Evolutionary conservation across 2,797 vertebrate species (phyloP).

Genomic region (Oreonectes daqikongensis): DNA sequence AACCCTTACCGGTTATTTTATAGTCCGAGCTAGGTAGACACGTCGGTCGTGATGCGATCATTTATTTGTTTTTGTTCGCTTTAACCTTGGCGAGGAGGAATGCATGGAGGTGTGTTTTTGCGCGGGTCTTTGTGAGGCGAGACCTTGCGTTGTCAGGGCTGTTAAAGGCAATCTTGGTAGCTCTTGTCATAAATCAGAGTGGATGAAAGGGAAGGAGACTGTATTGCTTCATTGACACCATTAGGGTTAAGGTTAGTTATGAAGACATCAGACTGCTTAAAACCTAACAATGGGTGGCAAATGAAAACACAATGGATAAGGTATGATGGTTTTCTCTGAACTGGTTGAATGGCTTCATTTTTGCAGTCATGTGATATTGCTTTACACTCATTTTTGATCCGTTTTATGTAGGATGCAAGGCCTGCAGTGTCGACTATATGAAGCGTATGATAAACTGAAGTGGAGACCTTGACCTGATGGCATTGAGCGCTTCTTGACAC

Average conservation of each 20-base stretch:
- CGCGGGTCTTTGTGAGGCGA: constrained; percentile 22
- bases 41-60: constrained; percentile 66
- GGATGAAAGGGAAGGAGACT: constrained; percentile 51
- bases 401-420: not conserved
- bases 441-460: constrained; percentile 16
- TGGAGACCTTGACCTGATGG: constrained; percentile 16
- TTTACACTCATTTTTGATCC: not conserved
- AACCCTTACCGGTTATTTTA: constrained; percentile 65
- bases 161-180: constrained; percentile 43
- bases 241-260: constrained; percentile 44
- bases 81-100: constrained; percentile 75
- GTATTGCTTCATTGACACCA: constrained; percentile 53
- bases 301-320: constrained; percentile 15
- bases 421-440: not conserved
- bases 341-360: constrained; percentile 1
- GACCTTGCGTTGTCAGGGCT: constrained; percentile 46
- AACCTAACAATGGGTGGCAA: not conserved
- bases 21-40: constrained; percentile 63
- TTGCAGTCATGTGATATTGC: not conserved
- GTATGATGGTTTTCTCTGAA: constrained; percentile 6
- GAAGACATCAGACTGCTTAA: constrained; percentile 36
- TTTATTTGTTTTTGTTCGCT: constrained; percentile 77
- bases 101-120: constrained; percentile 32
- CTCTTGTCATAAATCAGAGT: constrained; percentile 53
- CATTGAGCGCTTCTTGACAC: constrained; percentile 2